Evolutionary conservation across 2,797 vertebrate species (phyloP).

Genomic region (Hypotaenidia okinawae): DNA sequence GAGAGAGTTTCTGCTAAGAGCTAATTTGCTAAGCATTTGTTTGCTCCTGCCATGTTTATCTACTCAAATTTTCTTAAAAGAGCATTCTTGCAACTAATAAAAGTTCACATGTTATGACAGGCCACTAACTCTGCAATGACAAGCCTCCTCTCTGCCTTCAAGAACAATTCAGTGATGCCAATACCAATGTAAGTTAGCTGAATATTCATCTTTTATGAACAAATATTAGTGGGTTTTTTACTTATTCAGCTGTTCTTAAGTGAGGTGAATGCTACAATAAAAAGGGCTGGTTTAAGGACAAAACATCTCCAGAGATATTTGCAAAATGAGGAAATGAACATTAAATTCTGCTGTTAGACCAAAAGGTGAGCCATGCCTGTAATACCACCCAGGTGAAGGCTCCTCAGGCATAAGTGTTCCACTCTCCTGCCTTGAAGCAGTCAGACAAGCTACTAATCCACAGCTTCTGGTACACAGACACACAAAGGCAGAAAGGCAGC

Average conservation of each 20-base stretch:
- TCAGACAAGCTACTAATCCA: background rate
- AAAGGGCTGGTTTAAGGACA: constrained; percentile 18
- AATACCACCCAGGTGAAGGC: accelerated
- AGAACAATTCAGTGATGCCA: background rate
- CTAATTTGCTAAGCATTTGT: background rate
- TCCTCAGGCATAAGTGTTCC: accelerated
- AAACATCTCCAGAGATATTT: background rate
- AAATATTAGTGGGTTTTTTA: background rate
- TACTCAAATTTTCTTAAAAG: background rate
- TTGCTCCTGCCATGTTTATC: constrained; percentile 13
- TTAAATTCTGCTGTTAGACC: background rate
- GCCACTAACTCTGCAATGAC: background rate
- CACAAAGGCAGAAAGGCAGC: background rate
- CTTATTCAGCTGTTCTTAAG: background rate
- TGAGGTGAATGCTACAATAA: background rate
- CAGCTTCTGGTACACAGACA: background rate
- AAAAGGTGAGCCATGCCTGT: background rate
- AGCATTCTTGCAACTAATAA: background rate
- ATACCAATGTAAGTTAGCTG: background rate
- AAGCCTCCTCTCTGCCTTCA: background rate
- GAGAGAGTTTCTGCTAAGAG: background rate
- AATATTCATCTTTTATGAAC: constrained; percentile 22
- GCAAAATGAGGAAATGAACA: background rate
- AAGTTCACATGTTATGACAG: background rate
- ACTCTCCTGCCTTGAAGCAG: background rate